phyloP scores from a whole-genome alignment of 2,113 vertebrate species.

The Pampusana beccarii region DNA sequence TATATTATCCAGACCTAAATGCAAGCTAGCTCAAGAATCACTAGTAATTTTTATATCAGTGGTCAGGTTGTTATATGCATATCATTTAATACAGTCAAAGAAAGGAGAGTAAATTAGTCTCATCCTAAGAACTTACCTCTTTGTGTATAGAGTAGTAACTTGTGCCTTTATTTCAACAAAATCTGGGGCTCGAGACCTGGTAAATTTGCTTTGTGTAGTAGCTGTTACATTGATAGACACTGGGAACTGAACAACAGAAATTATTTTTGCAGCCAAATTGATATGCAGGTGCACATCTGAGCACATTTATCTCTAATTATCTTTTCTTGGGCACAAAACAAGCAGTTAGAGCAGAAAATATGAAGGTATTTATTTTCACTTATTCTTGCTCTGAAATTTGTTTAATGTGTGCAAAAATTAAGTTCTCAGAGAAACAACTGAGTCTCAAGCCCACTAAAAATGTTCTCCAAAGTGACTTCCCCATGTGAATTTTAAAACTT shows the following conservation, averaged over 20 bases:
- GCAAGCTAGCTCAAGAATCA: neutral
- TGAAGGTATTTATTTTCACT: neutral
- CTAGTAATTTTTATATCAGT: neutral
- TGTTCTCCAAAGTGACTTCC: neutral
- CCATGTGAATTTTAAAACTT: neutral
- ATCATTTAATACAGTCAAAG: neutral
- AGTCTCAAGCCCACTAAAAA: neutral
- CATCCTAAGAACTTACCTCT: neutral
- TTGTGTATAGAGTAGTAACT: neutral
- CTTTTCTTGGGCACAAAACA: conserved; percentile 13
- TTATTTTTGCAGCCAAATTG: conserved; percentile 28
- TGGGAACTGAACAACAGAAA: neutral
- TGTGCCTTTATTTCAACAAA: neutral
- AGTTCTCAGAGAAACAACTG: neutral
- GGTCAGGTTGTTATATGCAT: neutral
- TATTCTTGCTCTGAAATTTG: neutral
- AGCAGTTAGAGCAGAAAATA: neutral
- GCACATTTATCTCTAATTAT: conserved; percentile 35
- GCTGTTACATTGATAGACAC: neutral
- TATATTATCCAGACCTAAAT: neutral
- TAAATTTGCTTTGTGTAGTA: neutral
- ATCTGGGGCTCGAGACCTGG: neutral
- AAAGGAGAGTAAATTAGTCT: neutral
- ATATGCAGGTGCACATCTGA: conserved; percentile 30
- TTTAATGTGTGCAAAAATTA: neutral